Evolutionary conservation across 2,888 invertebrate genomes (phyloP), one percentile per base, ranked within the genome.

Genomic region (Tenthredo distinguenda): DNA sequence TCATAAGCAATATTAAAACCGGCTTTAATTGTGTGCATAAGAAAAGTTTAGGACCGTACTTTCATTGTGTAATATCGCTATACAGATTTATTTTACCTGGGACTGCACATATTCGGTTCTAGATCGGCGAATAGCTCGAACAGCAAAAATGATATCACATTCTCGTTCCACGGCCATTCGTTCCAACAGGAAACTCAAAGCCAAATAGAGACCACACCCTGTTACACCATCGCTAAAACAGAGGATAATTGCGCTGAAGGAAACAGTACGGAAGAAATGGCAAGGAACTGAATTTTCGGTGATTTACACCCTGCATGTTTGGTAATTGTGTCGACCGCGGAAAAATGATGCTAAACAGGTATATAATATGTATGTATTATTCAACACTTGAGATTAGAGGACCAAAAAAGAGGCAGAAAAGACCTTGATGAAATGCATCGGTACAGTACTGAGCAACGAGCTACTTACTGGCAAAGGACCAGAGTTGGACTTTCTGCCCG

Each of bases 101-200:
- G 92, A 88, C 47, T 88, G 89, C 15, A 94, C 89, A 87, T 94
- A 94, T 85, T 94, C 91, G 50, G 91, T 91, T 82, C 94, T 91
- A 65, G 93, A 94, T 86, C 92, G 92, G 85, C 94, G 91, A 26
- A 95, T 90, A 34, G 90, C 92, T 77, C 94, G 90, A 15, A 94
- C 94, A 2, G 94, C 94, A 86, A 94, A 91, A 85, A 94, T 94
- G 34, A 94, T 94, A 87, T 95, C 95, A 86, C 94, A 94, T 85
- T 93, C 92, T 50, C 94, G 94, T 89, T 95, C 94, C 10, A 94
- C 88, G 85, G 94, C 93, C 89, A 95, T 94, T 90, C 94, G 94
- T 87, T 95, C 94, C 43, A 95, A 91, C 9, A 95, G 86, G 86
- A 94, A 94, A n/a, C 92, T 92, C 86, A 94, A 86, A 0, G 94